Base-by-base conservation (phyloP, 2,888 invertebrate species). In the Notodonta dromedarius region DNA sequence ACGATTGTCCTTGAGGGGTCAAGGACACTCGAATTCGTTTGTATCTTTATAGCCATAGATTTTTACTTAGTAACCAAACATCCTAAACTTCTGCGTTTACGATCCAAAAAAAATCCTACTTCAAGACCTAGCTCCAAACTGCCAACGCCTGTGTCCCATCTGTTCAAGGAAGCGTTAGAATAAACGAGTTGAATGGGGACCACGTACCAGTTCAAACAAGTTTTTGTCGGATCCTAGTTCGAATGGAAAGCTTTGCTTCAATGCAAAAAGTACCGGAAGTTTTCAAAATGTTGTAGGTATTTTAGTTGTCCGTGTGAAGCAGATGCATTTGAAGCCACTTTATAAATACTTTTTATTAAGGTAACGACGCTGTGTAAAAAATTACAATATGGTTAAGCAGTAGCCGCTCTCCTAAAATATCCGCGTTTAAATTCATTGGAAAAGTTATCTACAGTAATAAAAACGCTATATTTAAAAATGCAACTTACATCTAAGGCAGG, bases 121-220 rank as follows among this genome's bases (percentile, higher is more conserved):
- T 16, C 0, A 14, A 51, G 51, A 16, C 51, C 51, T 44, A 44
- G 2, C 24, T 24, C 24, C 24, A 16, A 50, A 51, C 51, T 51
- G 51, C 51, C 24, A 51, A 51, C 32, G 51, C 51, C 24, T 32
- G 46, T 32, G 40, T 40, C 55, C 14, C 55, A 55, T 40, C 39
- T 40, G 55, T 40, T 55, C n/a, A 6, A 39, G 39, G 40, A 55
- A 55, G 40, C 40, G 55, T 40, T 40, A 40, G 55, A 32, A 55
- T 39, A 55, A 72, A 72, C 70, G 62, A 63, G 61, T 65, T 61
- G 60, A 70, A 66, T 69, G 62, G 57, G 70, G 65, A 55, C 67
- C 54, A 62, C 62, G 61, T 56, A 68, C 59, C 24, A 63, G 59
- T 62, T 58, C 1, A 58, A 48, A 62, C 46, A 75, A 70, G 66